A percentile compares a stretch with the other conserved stretches of the same genome.
phyloP scores from a whole-genome alignment of 2,113 vertebrate genomes.

The Catharus minimus region DNA sequence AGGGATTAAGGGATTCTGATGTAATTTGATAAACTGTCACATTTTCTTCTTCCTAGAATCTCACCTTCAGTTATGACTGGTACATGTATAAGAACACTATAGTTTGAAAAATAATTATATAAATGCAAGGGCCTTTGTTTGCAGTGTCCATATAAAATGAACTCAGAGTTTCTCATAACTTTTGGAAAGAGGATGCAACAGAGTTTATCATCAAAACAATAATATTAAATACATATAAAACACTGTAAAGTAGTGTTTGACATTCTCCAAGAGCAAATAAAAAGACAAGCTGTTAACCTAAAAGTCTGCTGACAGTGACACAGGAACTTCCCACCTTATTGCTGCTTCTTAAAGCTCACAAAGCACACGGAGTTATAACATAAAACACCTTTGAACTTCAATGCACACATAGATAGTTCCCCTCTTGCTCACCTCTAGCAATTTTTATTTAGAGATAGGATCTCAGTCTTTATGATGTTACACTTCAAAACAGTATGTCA shows the following conservation, averaged over 20 bases:
- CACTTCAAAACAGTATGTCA: background rate
- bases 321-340: background rate
- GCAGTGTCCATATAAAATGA: background rate
- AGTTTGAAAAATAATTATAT: background rate
- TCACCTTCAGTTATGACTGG: background rate
- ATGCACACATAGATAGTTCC: background rate
- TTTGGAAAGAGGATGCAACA: background rate
- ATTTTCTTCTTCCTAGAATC: background rate
- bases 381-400: slow-evolving; percentile 28
- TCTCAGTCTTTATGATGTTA: background rate
- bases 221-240: background rate
- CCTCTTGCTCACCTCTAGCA: slow-evolving; percentile 6
- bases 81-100: background rate
- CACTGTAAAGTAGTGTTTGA: background rate
- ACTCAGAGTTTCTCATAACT: background rate
- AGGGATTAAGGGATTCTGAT: background rate
- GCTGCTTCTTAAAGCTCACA: background rate
- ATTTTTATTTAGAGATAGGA: slow-evolving; percentile 1
- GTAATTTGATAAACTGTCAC: background rate
- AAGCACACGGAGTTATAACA: background rate
- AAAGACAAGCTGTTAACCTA: background rate
- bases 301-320: background rate
- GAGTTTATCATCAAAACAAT: background rate
- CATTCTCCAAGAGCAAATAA: background rate
- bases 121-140: background rate